A percentile compares a stretch with the other conserved stretches of the same genome.
Conservation (phyloP, 2,888 invertebrate genomes). For the Pseudococcus jackbeardsleyi region DNA sequence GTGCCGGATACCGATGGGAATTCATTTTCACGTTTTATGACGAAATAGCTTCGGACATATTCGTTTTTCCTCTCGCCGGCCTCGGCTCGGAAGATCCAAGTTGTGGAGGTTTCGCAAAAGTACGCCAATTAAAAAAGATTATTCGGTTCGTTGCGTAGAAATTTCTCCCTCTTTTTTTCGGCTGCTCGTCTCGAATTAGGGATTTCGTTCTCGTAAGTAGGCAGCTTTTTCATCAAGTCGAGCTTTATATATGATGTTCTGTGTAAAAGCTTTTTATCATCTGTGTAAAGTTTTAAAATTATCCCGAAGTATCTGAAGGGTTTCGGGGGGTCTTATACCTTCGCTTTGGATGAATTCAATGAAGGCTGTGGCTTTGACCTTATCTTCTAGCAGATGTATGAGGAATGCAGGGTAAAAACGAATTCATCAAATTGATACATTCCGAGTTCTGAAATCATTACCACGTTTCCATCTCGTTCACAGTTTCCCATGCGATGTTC, state of each 20-base stretch:
- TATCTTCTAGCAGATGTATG: not conserved
- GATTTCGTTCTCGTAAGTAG: not conserved
- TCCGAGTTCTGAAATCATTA: not conserved
- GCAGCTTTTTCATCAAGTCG: not conserved
- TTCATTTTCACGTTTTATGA: conserved; percentile 36
- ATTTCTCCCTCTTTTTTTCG: not conserved
- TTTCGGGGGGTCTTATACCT: not conserved
- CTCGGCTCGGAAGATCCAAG: too few relatives aligned
- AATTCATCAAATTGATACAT: not conserved
- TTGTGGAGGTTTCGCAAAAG: not conserved
- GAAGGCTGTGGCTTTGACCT: not conserved
- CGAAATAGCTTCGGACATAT: conserved; percentile 30
- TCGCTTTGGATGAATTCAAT: not conserved
- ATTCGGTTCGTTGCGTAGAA: not conserved
- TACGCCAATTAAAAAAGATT: conserved; percentile 36
- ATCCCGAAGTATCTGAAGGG: not conserved
- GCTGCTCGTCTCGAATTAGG: not conserved
- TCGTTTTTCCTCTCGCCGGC: not conserved
- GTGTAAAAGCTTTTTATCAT: not conserved
- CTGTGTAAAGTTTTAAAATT: not conserved
- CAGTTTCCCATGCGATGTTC: not conserved
- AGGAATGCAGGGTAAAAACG: not conserved
- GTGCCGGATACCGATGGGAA: conserved; percentile 34
- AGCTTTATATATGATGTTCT: not conserved
- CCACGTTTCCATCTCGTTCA: not conserved